Percentiles rank a stretch among this genome's conserved stretches.
Conservation (phyloP, 2,888 invertebrate species). For the Apodemia duryi region DNA sequence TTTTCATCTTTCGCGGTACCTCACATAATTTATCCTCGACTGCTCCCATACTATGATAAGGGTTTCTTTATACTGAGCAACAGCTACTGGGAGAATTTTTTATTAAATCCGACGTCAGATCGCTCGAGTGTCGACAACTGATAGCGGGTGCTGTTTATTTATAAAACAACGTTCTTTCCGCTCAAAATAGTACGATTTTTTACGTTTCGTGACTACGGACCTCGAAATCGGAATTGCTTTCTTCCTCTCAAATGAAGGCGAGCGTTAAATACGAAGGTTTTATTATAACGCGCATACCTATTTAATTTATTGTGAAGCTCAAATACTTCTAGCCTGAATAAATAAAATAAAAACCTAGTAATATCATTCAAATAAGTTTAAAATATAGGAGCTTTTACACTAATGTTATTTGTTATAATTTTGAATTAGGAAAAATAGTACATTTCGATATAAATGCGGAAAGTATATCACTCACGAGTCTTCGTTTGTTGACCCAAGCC, state of each 20-base stretch:
- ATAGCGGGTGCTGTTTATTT: conserved; percentile 71
- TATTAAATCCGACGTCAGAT: conserved; percentile 65
- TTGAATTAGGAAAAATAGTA: no score
- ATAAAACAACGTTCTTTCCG: conserved; percentile 70
- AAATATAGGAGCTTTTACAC: no score
- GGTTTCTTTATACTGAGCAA: conserved; percentile 57
- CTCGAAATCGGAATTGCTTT: conserved; percentile 28
- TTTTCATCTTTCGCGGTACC: conserved; percentile 73
- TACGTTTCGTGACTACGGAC: conserved; percentile 35
- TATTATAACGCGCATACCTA: conserved; percentile 31
- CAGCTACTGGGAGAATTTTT: conserved; percentile 46
- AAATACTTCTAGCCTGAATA: conserved; percentile 7
- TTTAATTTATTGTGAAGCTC: conserved; percentile 33
- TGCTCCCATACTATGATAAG: conserved; percentile 75
- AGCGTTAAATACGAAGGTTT: conserved; percentile 33
- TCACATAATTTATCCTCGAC: conserved; percentile 75
- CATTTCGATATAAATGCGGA: no score
- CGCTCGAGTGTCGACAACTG: conserved; percentile 72
- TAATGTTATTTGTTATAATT: no score
- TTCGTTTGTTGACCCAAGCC: no score
- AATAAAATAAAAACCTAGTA: background rate
- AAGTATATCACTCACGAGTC: no score
- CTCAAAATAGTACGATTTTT: conserved; percentile 59
- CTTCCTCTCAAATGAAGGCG: conserved; percentile 29
- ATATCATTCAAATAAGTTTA: no score